These are phyloP conservation scores for Parnassius apollo DNA, from an alignment of 2,888 invertebrate species.

Conservation along the genomic window DNA sequence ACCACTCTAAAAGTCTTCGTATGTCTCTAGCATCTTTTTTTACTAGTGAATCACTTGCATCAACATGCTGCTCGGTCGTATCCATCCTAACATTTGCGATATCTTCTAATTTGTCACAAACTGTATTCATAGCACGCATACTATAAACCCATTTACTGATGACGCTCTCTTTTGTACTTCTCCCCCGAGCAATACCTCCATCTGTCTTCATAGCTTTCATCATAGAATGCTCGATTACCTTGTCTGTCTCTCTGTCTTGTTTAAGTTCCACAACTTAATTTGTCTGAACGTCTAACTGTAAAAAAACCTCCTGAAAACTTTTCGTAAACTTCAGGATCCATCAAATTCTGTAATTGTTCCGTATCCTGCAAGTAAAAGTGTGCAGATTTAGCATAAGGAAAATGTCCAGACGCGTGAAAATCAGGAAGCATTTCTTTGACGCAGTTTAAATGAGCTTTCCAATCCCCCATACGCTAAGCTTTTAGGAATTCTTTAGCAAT, in stretches of 20 bases:
- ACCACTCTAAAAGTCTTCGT: no score
- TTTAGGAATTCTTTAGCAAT: conserved; percentile 49
- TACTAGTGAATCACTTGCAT: no score
- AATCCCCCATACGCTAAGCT: conserved; percentile 55
- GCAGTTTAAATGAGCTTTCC: conserved; percentile 48
- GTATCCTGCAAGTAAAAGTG: conserved; percentile 46
- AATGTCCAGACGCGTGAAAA: conserved; percentile 35
- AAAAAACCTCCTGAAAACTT: conserved; percentile 47
- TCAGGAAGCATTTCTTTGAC: conserved; percentile 52
- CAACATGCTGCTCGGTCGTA: no score
- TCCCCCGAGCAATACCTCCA: conserved; percentile 52
- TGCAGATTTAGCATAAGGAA: conserved; percentile 29
- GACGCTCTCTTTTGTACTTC: conserved; percentile 40
- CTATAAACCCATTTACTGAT: no score
- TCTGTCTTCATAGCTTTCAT: conserved; percentile 51
- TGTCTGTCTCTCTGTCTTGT: no score
- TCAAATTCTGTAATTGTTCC: conserved; percentile 36
- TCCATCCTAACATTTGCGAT: no score
- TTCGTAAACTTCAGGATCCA: conserved; percentile 41
- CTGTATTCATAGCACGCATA: no score
- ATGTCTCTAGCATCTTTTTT: no score
- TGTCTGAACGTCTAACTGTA: conserved; percentile 47
- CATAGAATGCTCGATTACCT: conserved; percentile 24
- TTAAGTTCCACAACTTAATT: conserved; percentile 51
- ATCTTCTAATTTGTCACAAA: no score